Evolutionary conservation across 1,140 invertebrate genomes (phyloP), one percentile per base, ranked within the genome.

Genomic region (Leptopilina boulardi): DNA sequence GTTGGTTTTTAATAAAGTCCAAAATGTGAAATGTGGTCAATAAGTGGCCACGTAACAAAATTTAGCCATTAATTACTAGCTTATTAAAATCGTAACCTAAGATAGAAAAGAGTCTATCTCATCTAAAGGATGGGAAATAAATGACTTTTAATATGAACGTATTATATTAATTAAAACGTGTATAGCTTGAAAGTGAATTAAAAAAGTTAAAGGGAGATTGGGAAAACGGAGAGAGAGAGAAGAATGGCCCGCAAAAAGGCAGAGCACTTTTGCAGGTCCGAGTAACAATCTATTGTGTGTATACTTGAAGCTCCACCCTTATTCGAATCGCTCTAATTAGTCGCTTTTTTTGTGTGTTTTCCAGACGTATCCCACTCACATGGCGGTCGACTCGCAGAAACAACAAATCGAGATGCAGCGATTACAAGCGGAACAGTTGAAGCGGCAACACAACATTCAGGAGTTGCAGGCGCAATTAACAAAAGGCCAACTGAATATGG

Each of bases 391-490:
- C 80, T 87, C 89, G 75, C 91, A 92, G 78, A 91, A 92, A 77
- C 91, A 92, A 80, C 91, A 92, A 80, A 87, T 90, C 76, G 91
- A 92, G 80, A 87, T 92, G 83, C 91, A 92, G 79, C 89, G 91
- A 78, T 83, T 92, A 83, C 92, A 92, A 76, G 89, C 90, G 77
- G 92, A 92, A 77, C 91, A 91, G 71, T 84, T 92, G 76, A 91
- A 91, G 79, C 89, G 90, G 78, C 92, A 92, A 78, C 91, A 93
- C 78, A 93, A 91, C 83, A 91, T 93, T 38, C 92, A 93, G 79
- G 92, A 93, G 81, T 81, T 93, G 34, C 93, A 93, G 87, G 92
- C 93, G 77, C 90, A 91, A 72, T 87, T 91, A 83, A 89, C 84
- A 66, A 91, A 91, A 79, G 82, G 84, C 75, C 87, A 88, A 73